Evolutionary conservation across 2,797 vertebrate genomes (phyloP).

Genomic region (Spinus olivaceus): DNA sequence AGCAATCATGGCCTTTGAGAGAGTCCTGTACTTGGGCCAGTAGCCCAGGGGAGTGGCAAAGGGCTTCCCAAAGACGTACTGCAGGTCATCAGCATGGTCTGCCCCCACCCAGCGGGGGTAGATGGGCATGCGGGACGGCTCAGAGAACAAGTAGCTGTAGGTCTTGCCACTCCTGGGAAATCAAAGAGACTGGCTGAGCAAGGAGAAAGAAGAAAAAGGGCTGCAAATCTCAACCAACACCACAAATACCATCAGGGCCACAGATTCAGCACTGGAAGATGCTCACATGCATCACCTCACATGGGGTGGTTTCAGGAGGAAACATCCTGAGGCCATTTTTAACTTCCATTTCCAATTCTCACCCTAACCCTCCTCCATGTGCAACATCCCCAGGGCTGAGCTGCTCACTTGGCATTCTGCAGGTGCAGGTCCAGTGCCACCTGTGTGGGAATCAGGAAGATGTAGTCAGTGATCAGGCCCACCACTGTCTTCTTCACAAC

Average conservation of each 20-base stretch:
- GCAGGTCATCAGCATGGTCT: not conserved
- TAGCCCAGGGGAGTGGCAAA: not conserved
- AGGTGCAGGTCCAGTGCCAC: not conserved
- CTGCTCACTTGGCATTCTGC: not conserved
- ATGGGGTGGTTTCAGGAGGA: too few relatives aligned
- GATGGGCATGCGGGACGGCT: not conserved
- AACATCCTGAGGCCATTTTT: not conserved
- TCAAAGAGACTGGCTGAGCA: not conserved
- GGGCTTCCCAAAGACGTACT: not conserved
- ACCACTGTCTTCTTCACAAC: not conserved
- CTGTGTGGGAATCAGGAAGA: not conserved
- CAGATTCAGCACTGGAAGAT: not conserved
- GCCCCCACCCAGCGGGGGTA: not conserved
- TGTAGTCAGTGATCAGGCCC: not conserved
- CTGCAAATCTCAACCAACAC: not conserved
- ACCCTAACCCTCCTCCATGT: not conserved
- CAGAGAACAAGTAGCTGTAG: not conserved
- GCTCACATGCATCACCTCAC: not conserved
- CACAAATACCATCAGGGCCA: fast-evolving
- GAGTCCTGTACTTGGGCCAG: not conserved
- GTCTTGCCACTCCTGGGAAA: not conserved
- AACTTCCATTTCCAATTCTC: not conserved
- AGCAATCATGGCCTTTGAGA: not conserved
- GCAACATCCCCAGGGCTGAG: not conserved
- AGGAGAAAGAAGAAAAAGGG: not conserved